Base-by-base conservation (phyloP, 2,113 vertebrate species). In the Mesembrinibis cayennensis region DNA sequence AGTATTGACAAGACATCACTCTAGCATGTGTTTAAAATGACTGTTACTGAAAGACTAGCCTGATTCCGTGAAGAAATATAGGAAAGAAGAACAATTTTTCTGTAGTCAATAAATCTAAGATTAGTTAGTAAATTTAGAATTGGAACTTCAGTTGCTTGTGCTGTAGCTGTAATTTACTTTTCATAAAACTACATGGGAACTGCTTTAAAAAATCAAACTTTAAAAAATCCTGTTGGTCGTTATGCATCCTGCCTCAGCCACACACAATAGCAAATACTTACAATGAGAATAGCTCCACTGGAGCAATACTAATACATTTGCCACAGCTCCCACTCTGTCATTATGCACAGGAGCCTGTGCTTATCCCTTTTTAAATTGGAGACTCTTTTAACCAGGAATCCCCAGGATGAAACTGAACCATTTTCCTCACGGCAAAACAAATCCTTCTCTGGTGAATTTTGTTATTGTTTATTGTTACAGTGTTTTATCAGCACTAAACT, bases 401-500 rank as follows among this genome's bases (percentile, higher is more conserved):
- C 97, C 98, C 98, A 98, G 97, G 98, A 99, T 98, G 98, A 98
- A 98, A 98, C 87, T 17, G 96, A 98, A 98, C 98, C 98, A 97
- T 98, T 98, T 98, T 98, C 98, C 98, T 98, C 97, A 98, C 86
- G 73, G 98, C 98, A 98, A 98, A 99, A 98, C 98, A 98, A 98
- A 98, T 98, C 98, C 98, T 98, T 98, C 98, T 98, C 98, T 94
- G 94, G 98, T 97, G 98, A 98, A 98, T 99, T 98, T 98, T 98
- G 98, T 98, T 98, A 98, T 98, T 99, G 98, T 98, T 99, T 99
- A 98, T 98, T 98, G 98, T 98, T 98, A 98, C 98, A 98, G 96
- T 98, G 98, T 99, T 99, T 99, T 99, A 99, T 99, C 99, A 99
- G 98, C 98, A 98, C 98, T 99, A 99, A 99, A 99, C 98, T 99